Evolutionary conservation across 2,113 vertebrate genomes (phyloP).

Genomic region (Poecile atricapillus): DNA sequence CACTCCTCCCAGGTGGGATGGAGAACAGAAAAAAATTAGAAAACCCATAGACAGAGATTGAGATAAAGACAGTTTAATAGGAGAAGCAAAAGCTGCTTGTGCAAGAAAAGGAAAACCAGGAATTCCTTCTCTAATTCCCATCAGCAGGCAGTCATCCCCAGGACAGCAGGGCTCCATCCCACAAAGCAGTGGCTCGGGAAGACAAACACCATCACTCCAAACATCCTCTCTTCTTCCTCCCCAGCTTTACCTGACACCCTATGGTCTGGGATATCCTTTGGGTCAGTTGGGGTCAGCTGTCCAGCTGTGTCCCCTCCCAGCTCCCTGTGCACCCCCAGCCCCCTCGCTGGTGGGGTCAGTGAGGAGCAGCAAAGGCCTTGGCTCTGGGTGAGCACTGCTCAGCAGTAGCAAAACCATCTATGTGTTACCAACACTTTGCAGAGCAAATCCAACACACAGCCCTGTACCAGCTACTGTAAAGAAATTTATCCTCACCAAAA

Average conservation of each 20-base stretch:
- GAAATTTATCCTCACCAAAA: background rate
- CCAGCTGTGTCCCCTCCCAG: background rate
- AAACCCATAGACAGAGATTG: background rate
- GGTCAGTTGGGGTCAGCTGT: background rate
- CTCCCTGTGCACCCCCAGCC: background rate
- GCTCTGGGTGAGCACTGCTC: background rate
- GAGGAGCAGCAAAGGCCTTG: background rate
- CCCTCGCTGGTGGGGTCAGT: fast-evolving
- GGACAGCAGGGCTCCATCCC: background rate
- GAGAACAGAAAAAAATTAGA: background rate
- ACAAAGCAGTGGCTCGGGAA: background rate
- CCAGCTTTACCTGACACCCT: background rate
- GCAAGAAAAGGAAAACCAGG: background rate
- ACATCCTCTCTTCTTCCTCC: background rate
- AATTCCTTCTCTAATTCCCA: background rate
- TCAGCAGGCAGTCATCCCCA: background rate
- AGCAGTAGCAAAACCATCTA: background rate
- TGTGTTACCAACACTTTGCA: background rate
- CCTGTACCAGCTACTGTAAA: background rate
- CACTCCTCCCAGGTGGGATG: background rate
- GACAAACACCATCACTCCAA: background rate
- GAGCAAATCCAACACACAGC: background rate
- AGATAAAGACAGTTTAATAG: background rate
- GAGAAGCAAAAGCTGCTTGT: background rate
- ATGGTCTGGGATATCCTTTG: background rate